Percentiles rank a stretch among this genome's conserved stretches.
Conservation (phyloP, 2,888 invertebrate genomes). For the Cataglyphis altisquamis region DNA sequence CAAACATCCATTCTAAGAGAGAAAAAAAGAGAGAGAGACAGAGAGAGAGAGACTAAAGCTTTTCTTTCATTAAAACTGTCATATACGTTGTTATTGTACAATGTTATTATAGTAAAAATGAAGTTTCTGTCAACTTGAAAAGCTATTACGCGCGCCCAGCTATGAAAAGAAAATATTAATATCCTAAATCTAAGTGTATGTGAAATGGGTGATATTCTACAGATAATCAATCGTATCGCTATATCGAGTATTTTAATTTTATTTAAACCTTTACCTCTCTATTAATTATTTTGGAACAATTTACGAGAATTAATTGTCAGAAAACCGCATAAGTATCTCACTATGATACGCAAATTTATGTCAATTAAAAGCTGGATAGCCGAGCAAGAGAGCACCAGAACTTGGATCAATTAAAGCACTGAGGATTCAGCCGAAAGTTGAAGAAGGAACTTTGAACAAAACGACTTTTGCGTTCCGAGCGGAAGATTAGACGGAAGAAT, state of each 20-base stretch:
- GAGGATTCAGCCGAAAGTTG: conserved; percentile 23
- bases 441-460: conserved; percentile 37
- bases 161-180: conserved; percentile 25
- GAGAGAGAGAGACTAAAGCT: neutral
- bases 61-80: conserved; percentile 29
- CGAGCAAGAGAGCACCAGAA: conserved; percentile 10
- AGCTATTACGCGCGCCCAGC: neutral
- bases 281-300: neutral
- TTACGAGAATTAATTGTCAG: neutral
- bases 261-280: neutral
- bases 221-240: neutral
- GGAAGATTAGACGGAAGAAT: conserved; percentile 17
- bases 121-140: neutral
- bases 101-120: conserved; percentile 13
- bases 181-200: neutral
- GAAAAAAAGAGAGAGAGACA: no score
- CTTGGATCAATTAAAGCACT: conserved; percentile 37
- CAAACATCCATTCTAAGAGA: neutral
- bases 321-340: neutral
- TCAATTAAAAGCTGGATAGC: conserved; percentile 27
- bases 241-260: neutral
- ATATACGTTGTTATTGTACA: conserved; percentile 6
- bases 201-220: neutral
- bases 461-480: conserved; percentile 1
- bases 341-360: neutral